These are phyloP conservation scores for Platyrinchus mystaceus DNA, from an alignment of 2,797 vertebrate species.

Conservation along the genomic window DNA sequence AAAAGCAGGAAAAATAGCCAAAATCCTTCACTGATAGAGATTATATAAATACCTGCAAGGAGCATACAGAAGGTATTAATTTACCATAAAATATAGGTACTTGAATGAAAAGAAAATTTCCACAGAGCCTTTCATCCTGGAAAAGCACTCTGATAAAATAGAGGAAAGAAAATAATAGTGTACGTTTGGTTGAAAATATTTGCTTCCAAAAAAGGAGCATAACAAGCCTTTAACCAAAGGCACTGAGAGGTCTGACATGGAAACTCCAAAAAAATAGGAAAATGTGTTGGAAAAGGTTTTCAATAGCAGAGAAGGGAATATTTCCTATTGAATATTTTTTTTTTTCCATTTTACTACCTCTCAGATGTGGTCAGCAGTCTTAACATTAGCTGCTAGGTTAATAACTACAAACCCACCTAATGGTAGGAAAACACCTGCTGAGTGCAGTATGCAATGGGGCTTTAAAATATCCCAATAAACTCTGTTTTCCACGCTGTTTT, in stretches of 20 bases:
- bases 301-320: background rate
- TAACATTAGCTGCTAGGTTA: background rate
- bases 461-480: background rate
- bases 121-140: background rate
- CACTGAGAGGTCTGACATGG: background rate
- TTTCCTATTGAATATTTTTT: fast-evolving
- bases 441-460: background rate
- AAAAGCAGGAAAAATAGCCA: background rate
- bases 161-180: background rate
- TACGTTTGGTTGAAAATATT: background rate
- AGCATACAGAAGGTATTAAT: background rate
- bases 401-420: background rate
- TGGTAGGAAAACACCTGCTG: background rate
- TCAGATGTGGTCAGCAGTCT: background rate
- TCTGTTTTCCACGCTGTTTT: background rate
- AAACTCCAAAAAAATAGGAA: background rate
- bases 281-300: background rate
- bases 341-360: background rate
- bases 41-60: background rate
- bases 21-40: background rate
- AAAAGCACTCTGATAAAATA: background rate
- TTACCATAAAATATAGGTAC: background rate
- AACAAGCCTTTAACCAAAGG: background rate
- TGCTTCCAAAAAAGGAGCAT: background rate
- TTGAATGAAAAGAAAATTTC: background rate